Conservation (phyloP, 2,888 invertebrate genomes). For the Dolomedes plantarius region DNA sequence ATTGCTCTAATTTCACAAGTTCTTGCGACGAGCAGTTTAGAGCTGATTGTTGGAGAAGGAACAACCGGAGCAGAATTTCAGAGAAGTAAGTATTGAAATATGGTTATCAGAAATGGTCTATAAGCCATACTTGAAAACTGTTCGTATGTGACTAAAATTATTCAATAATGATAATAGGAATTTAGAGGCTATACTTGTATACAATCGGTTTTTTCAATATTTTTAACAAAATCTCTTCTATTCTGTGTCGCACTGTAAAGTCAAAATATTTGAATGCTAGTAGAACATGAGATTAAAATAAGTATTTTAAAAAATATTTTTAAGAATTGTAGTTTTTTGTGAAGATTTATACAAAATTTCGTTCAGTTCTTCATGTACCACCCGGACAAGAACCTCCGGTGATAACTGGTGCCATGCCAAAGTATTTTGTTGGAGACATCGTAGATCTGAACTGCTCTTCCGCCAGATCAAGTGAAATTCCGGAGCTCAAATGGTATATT, state of each 20-base stretch:
- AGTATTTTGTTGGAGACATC: constrained; percentile 64
- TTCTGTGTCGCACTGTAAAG: too few relatives aligned
- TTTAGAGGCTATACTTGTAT: too few relatives aligned
- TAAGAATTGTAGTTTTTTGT: too few relatives aligned
- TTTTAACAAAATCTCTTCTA: too few relatives aligned
- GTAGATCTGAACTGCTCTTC: constrained; percentile 70
- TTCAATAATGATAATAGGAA: background rate
- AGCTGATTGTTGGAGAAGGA: constrained; percentile 48
- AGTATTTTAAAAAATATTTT: too few relatives aligned
- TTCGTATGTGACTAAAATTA: background rate
- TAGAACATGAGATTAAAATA: too few relatives aligned
- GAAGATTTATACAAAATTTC: too few relatives aligned
- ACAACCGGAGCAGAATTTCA: constrained; percentile 44
- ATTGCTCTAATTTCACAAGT: constrained; percentile 33
- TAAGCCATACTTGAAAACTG: background rate
- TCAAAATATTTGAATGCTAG: too few relatives aligned
- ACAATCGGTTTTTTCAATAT: too few relatives aligned
- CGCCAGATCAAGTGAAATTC: constrained; percentile 38
- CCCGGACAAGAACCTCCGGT: constrained; percentile 57
- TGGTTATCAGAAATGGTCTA: too few relatives aligned
- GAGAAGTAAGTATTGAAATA: constrained; percentile 38
- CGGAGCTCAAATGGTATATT: constrained; percentile 65
- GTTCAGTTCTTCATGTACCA: constrained; percentile 53
- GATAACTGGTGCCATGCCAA: constrained; percentile 43
- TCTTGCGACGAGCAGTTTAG: constrained; percentile 41